Evolutionary conservation across 2,888 invertebrate genomes (phyloP).

Genomic region (Drosophila fulvimacula): DNA sequence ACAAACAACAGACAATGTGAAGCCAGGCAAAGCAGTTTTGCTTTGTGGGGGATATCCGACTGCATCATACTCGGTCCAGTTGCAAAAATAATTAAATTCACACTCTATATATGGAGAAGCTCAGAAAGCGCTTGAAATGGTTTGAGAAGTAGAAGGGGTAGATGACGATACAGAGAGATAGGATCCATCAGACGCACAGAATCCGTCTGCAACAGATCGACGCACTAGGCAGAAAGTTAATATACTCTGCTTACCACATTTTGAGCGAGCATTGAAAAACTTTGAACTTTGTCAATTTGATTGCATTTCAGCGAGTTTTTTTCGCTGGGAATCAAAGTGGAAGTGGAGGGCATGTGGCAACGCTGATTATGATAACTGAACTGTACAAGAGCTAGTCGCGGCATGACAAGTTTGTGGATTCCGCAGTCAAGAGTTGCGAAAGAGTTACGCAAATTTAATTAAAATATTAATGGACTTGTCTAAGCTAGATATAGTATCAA

Average conservation of each 20-base stretch:
- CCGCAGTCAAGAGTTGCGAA: neutral
- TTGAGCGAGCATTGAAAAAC: conserved; percentile 25
- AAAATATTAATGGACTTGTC: too few relatives aligned
- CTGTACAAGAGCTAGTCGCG: neutral
- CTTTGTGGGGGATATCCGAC: neutral
- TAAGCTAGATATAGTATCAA: too few relatives aligned
- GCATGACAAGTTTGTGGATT: neutral
- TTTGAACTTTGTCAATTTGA: conserved; percentile 69
- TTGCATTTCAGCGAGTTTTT: conserved; percentile 60
- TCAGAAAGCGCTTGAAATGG: too few relatives aligned
- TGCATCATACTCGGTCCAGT: neutral
- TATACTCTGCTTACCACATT: neutral
- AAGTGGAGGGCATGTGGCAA: neutral
- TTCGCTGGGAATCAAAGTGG: neutral
- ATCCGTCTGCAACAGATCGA: neutral
- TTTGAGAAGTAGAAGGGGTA: neutral
- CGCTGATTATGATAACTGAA: conserved; percentile 12
- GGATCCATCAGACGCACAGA: neutral
- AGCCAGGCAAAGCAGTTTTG: neutral
- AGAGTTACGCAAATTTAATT: conserved; percentile 9
- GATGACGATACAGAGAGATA: neutral
- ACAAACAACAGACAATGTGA: neutral
- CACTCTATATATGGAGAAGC: too few relatives aligned
- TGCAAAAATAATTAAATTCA: too few relatives aligned
- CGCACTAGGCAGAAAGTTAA: neutral